Evolutionary conservation across 2,888 invertebrate species (phyloP), one percentile per base, ranked within the genome.

Genomic region (Ophion obscuratus): DNA sequence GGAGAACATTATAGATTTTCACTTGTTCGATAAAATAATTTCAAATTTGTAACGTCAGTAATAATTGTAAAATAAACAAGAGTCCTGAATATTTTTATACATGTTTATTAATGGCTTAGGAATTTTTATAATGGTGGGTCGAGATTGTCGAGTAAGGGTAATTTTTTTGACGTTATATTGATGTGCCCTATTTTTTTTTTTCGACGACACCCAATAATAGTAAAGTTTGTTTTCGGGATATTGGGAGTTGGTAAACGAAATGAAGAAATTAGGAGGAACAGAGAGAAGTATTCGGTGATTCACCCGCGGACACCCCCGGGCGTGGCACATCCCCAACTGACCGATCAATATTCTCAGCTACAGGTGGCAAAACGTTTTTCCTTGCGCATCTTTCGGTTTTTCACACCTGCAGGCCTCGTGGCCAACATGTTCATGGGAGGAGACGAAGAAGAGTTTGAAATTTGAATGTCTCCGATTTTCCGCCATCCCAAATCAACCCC

Each of bases 281-380:
- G 20, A 20, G 20, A 20, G 17, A 71, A 6, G 27, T 14, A 40
- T 6, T 10, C 10, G 61, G 67, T 80, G 36, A 64, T 40, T 62
- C 77, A 80, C 80, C 84, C 87, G 14, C 36, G 36, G 57, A 70
- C 57, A 80, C 80, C 73, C 89, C 77, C 90, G 91, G 92, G 91
- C 90, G 92, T 92, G 92, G 92, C 90, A 75, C 89, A 89, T 89
- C 88, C 86, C 74, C 77, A 40, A 70, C 86, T 83, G 44, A 79
- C n/a, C 88, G 90, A 93, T 93, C 93, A 92, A 93, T 93, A 93
- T 90, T 90, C 70, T 79, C 87, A 92, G 92, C 93, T 89, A 93
- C 93, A 93, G 93, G 93, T 93, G 93, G 92, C 90, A 36, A 85
- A 77, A 81, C 71, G 27, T 57, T 68, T 64, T 20, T 20, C 66